Evolutionary conservation across 2,888 invertebrate species (phyloP).

Genomic region (Dinocampus coccinellae): DNA sequence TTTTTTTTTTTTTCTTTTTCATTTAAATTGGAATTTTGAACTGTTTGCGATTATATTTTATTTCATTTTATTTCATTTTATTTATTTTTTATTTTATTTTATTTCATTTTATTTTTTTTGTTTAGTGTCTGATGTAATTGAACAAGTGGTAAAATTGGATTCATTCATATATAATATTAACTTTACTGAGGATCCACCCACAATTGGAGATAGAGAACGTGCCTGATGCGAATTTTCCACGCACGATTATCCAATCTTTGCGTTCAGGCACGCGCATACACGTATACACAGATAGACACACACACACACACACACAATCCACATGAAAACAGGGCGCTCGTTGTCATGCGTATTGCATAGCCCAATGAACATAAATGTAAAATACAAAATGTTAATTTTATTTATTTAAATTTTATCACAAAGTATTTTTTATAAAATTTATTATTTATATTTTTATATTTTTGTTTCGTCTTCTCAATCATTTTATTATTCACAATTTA

Average conservation of each 20-base stretch:
- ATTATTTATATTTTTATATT: neutral
- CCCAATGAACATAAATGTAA: neutral
- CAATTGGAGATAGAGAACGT: slow-evolving; percentile 34
- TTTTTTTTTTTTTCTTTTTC: too few species aligned
- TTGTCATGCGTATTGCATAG: neutral
- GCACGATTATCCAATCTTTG: slow-evolving; percentile 46
- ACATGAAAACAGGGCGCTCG: slow-evolving; percentile 9
- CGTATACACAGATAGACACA: neutral
- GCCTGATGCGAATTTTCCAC: slow-evolving; percentile 44
- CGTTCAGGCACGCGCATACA: slow-evolving; percentile 43
- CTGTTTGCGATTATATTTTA: too few species aligned
- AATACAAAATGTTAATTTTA: neutral
- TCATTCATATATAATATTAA: neutral
- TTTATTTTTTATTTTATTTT: too few species aligned
- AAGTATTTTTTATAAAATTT: neutral
- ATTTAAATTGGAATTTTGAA: too few species aligned
- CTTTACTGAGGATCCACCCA: slow-evolving; percentile 29
- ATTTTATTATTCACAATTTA: too few species aligned
- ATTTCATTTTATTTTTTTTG: too few species aligned
- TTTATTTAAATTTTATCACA: neutral
- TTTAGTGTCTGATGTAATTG: too few species aligned
- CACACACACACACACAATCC: neutral
- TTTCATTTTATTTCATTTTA: too few species aligned
- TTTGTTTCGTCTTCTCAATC: neutral
- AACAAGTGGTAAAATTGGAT: neutral